Base-by-base conservation (phyloP, 2,888 invertebrate genomes). In the Urechis unicinctus region DNA sequence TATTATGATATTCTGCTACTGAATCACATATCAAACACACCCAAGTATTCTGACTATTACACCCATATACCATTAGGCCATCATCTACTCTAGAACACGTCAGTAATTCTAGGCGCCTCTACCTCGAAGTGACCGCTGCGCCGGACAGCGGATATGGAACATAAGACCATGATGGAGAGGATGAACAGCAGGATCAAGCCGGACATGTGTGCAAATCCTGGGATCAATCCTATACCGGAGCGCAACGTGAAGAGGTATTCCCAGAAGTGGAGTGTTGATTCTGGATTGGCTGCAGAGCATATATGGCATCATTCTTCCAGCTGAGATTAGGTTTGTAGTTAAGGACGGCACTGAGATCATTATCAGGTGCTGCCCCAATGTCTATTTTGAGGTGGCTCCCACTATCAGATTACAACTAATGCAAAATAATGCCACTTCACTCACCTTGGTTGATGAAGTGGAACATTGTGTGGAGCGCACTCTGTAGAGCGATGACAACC, bases 81-180 rank as follows among this genome's bases (percentile, higher is more conserved):
- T n/a, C n/a, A n/a, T n/a, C n/a, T n/a, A n/a, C n/a, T n/a, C n/a
- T n/a, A n/a, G n/a, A n/a, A n/a, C n/a, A n/a, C n/a, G n/a, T n/a
- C n/a, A n/a, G n/a, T n/a, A n/a, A n/a, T n/a, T n/a, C n/a, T n/a
- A n/a, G n/a, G n/a, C n/a, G n/a, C n/a, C n/a, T n/a, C n/a, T 69
- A 92, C 89, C 85, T 94, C 91, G 74, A 94, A 95, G 68, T 88
- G 87, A 9, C 93, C 93, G 3, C 88, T 86, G 58, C 91, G 81
- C 42, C 94, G 80, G 0, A 94, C 89, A 68, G 89, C 91, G 0
- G 90, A 86, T 79, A 91, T 87, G 2, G 93, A 91, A 71, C 90
- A 91, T 0, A 89, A 78, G 55, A 86, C 85, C 85, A 94, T 89
- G 13, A 91, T 79, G 1, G 84, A 67, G 1, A 92, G 80, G 46